Evolutionary conservation across 1,140 invertebrate species (phyloP), one percentile per base, ranked within the genome.

Genomic region (Augochlora pura): DNA sequence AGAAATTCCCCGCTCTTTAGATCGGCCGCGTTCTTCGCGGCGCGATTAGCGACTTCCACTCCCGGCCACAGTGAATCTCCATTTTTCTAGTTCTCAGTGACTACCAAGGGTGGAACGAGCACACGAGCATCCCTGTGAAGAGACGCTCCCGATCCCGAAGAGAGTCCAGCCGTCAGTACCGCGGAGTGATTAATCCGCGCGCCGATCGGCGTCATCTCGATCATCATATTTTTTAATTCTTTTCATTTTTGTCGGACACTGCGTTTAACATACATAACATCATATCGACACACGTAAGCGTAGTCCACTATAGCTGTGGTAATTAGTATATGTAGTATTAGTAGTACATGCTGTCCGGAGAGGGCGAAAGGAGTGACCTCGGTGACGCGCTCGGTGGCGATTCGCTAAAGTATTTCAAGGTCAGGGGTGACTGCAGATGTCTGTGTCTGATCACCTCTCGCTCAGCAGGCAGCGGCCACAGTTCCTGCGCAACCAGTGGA

Each of bases 381-480:
- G 95, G 91, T 81, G 94, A 94, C 80, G 94, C 94, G 82, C 93
- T 94, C 67, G 92, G 91, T 54, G 92, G 91, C 54, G 92, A 92
- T 80, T 90, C 91, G 81, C 91, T 91, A 70, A 93, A 93, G 87
- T 94, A 94, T 85, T 94, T 94, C 86, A 93, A 90, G 80, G 94
- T 95, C 90, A 95, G 88, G 65, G 94, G 95, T 75, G 94, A 95
- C 90, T 95, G 94, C 86, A 95, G 93, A 91, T 96, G 95, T 90
- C 94, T 93, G 92, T 95, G 95, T 92, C 93, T 93, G 87, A 95
- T 95, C 87, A 95, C 94, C 92, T 95, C 95, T 91, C 95, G 94
- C 94, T 95, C 95, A 91, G 94, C 94, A 94, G 94, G 93, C 87
- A 94, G 90, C 86, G 93, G 93, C 94, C 94, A 95, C 83, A 94